A percentile compares a stretch with the other conserved stretches of the same genome.
phyloP scores from a whole-genome alignment of 2,888 invertebrate genomes.

The Ditula angustiorana region DNA sequence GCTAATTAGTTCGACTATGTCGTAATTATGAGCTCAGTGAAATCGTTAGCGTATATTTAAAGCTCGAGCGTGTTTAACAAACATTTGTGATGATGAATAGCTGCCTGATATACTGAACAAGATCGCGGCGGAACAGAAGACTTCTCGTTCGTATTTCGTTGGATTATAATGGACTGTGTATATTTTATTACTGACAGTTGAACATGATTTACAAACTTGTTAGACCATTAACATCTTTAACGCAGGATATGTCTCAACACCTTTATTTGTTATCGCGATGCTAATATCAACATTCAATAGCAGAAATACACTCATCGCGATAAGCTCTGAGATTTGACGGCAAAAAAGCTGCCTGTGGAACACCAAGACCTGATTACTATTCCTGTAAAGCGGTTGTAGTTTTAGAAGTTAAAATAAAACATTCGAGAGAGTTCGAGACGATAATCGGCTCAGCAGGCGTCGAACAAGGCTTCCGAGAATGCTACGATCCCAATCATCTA shows the following conservation, averaged over 20 bases:
- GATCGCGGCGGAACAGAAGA: conserved; percentile 41
- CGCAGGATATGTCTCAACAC: conserved; percentile 7
- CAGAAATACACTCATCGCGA: not conserved
- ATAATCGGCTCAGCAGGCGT: conserved; percentile 58
- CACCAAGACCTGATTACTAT: conserved; percentile 29
- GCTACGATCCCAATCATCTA: conserved; percentile 69
- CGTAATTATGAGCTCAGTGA: conserved; percentile 66
- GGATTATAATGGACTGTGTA: conserved; percentile 25
- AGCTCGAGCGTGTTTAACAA: conserved; percentile 51
- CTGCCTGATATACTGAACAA: conserved; percentile 43
- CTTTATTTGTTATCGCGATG: conserved; percentile 2
- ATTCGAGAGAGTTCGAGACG: conserved; percentile 46
- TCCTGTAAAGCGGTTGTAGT: conserved; percentile 17
- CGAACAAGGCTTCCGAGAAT: conserved; percentile 61
- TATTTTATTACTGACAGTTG: conserved; percentile 11
- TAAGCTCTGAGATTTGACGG: not conserved
- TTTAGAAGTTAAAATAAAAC: conserved; percentile 27
- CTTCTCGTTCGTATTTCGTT: conserved; percentile 32
- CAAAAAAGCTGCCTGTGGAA: conserved; percentile 19
- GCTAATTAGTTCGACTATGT: conserved; percentile 67
- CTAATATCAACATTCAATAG: not conserved
- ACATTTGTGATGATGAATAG: conserved; percentile 47
- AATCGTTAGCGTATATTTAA: conserved; percentile 57
- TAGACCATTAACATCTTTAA: conserved; percentile 21
- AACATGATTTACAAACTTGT: conserved; percentile 22